Base-by-base conservation (phyloP, 1,140 invertebrate genomes). In the Vanessa tameamea region DNA sequence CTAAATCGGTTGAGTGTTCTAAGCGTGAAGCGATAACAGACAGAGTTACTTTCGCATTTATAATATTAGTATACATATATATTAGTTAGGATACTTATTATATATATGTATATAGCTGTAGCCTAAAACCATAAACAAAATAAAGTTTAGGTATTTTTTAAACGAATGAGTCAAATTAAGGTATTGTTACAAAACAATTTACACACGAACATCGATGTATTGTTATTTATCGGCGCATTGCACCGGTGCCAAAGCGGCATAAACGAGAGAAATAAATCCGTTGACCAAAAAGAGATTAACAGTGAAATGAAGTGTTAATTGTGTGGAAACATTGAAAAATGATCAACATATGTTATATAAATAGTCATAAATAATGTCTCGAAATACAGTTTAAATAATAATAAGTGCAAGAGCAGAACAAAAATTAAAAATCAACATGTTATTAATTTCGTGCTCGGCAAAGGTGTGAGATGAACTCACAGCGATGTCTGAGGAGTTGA, bases 341-440 rank as follows among this genome's bases (percentile, higher is more conserved):
- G 88, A 90, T 92, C 89, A 90, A 89, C 90, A 91, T 92, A 91
- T 87, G 87, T 89, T 92, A 92, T 91, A 92, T 92, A 92, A 92
- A 92, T 92, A 92, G 85, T 89, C 84, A 92, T 91, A 92, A 92
- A 91, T 92, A 90, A 89, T 86, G 80, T 73, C 82, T 88, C 87
- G 87, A 90, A 90, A 90, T 90, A 89, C 87, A 90, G 88, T 90
- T 91, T 92, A 92, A 92, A 90, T 91, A 92, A 92, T 92, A 92
- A 92, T 90, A 92, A 92, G 87, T 91, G 87, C 87, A 89, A 87
- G 87, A 87, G 76, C 82, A 85, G 86, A 90, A 89, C 83, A 89
- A 87, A 90, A 90, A 87, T 89, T 91, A 91, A 92, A 91, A 92
- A 90, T 87, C 84, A 87, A 88, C 84, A 87, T 89, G 88, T 90